Base-by-base conservation (phyloP, 2,797 vertebrate species). In the Malacoraja senta region DNA sequence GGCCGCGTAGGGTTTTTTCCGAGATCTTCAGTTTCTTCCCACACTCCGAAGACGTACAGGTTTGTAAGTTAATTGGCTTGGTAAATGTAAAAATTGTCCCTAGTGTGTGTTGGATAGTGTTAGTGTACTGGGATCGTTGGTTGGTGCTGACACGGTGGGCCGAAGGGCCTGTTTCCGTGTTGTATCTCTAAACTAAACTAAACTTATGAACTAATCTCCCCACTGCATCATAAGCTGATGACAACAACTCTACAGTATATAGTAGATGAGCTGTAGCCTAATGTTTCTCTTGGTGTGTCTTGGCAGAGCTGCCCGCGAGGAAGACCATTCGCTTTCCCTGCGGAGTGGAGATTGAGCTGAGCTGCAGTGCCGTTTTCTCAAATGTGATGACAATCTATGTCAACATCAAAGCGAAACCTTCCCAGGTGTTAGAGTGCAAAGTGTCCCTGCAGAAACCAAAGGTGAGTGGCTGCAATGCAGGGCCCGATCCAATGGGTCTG, bases 281-380 rank as follows among this genome's bases (percentile, higher is more conserved):
- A 32, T 26, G 29, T 9, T 68, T 68, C 4, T 17, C 13, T 53
- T 58, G 38, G 3, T 78, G 61, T 71, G 53, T 94, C 94, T 90
- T 65, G 94, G 93, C 94, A 98, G 98, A 97, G 93, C 93, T 96
- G 0, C 97, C 96, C 0, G 94, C 93, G n/a, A 96, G 94, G 93
- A 95, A 93, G 93, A 93, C 15, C 0, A 78, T 98, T 95, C 94
- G 92, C 61, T 98, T 98, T 94, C 95, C 94, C 0, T 98, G 98
- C 0, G 96, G 97, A 3, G 96, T 93, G 0, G 95, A 93, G 94
- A 97, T 96, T 93, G 96, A 98, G 95, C 95, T 98, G 61, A 95
- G 94, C 94, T 98, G 97, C 94, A 97, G 96, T 1, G 95, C 94
- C 4, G 94, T 98, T 93, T 98, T 98, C 96, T 98, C 97, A 68